phyloP scores from a whole-genome alignment of 2,113 vertebrate species.

The Trogon surrucura region DNA sequence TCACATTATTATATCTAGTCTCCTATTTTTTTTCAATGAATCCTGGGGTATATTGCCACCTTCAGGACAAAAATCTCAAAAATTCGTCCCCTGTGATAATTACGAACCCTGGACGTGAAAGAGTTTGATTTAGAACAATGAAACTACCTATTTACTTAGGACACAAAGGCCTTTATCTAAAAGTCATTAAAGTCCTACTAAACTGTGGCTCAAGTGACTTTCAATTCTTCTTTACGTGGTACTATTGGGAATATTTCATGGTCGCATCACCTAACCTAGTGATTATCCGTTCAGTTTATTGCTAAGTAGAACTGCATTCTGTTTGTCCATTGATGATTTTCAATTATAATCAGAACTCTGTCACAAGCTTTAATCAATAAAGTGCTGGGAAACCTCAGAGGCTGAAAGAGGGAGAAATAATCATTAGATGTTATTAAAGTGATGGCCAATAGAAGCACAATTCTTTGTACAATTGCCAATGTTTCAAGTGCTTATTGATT shows the following conservation, averaged over 20 bases:
- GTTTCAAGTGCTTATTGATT: constrained; percentile 76
- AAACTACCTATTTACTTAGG: background rate
- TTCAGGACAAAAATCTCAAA: background rate
- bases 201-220: constrained; percentile 1
- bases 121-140: background rate
- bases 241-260: constrained; percentile 8
- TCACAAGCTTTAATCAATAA: constrained; percentile 63
- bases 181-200: background rate
- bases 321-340: constrained; percentile 52
- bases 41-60: background rate
- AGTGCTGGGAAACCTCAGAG: constrained; percentile 38
- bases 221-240: background rate
- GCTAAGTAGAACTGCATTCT: constrained; percentile 35
- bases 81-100: accelerated
- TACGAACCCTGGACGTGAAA: background rate
- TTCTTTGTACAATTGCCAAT: constrained; percentile 51
- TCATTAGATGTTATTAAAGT: constrained; percentile 72
- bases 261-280: background rate
- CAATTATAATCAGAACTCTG: constrained; percentile 65
- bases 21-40: background rate
- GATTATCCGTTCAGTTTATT: constrained; percentile 14
- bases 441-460: constrained; percentile 45
- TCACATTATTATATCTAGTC: background rate
- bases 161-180: background rate
- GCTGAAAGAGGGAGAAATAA: constrained; percentile 54